Evolutionary conservation across 2,113 vertebrate species (phyloP).

Genomic region (Pachyramphus minor): DNA sequence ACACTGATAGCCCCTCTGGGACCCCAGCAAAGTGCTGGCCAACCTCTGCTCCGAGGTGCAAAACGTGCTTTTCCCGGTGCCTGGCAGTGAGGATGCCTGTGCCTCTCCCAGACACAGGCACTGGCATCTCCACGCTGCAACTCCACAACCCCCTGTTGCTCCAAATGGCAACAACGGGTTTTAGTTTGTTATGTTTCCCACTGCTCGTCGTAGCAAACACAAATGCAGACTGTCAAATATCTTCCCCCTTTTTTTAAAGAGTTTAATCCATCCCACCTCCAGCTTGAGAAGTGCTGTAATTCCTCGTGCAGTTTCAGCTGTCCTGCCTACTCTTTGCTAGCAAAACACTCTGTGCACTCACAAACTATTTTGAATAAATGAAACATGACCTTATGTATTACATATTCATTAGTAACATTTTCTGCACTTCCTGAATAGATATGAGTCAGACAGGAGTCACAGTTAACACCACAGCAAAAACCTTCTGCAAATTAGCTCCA

Average conservation of each 20-base stretch:
- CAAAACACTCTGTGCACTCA: not conserved
- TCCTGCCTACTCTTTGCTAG: not conserved
- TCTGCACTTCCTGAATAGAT: not conserved
- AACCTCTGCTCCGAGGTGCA: constrained; percentile 26
- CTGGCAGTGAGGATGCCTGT: not conserved
- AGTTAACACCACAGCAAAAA: not conserved
- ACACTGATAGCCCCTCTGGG: constrained; percentile 87
- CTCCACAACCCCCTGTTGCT: not conserved
- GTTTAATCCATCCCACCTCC: not conserved
- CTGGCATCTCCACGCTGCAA: accelerated
- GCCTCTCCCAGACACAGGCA: not conserved
- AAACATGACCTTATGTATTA: constrained; percentile 6
- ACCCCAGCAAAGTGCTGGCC: constrained; percentile 66
- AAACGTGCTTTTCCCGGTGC: not conserved
- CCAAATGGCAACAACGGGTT: not conserved
- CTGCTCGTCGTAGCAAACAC: not conserved
- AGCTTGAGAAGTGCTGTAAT: not conserved
- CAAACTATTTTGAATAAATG: not conserved
- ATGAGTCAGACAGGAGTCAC: constrained; percentile 12
- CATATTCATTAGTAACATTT: constrained; percentile 25
- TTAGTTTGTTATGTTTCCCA: not conserved
- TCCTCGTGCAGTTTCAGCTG: not conserved
- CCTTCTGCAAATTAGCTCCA: not conserved
- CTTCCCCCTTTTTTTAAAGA: not conserved
- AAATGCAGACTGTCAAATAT: not conserved